A percentile compares a stretch with the other conserved stretches of the same genome.
Evolutionary conservation across 64 coral and sea anemone genomes (phyloP).

Genomic region (Hydrozoanthus tunicans): DNA sequence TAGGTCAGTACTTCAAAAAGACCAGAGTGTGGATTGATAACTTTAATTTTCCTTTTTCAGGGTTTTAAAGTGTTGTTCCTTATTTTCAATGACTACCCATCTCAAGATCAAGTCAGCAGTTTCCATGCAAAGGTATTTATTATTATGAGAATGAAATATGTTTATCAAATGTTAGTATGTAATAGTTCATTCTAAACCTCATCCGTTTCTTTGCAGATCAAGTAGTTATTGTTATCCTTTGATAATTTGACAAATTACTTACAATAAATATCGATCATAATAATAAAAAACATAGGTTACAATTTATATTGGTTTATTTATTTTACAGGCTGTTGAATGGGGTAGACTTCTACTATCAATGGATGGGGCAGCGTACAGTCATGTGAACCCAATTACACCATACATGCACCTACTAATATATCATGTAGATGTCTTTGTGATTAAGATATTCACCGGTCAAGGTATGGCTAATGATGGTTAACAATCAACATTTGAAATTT

Average conservation of each 20-base stretch:
- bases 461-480: not conserved
- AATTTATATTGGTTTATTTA: not conserved
- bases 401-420: not conserved
- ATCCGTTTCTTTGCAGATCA: not conserved
- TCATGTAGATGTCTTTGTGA: conserved; percentile 1
- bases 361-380: not conserved
- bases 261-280: not conserved
- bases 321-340: not conserved
- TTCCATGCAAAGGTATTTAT: not conserved
- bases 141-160: not conserved
- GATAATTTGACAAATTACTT: not conserved
- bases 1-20: no score
- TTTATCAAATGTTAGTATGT: not conserved
- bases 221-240: not conserved
- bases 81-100: not conserved
- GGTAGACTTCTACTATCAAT: not conserved
- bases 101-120: not conserved
- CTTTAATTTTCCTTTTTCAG: not conserved
- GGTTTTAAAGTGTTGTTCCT: not conserved
- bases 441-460: not conserved
- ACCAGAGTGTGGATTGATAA: not conserved
- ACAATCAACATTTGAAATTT: no score
- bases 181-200: not conserved
- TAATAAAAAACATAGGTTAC: no score
- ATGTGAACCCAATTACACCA: not conserved